Conservation (phyloP, 1,140 invertebrate genomes). For the Drosophila teissieri region DNA sequence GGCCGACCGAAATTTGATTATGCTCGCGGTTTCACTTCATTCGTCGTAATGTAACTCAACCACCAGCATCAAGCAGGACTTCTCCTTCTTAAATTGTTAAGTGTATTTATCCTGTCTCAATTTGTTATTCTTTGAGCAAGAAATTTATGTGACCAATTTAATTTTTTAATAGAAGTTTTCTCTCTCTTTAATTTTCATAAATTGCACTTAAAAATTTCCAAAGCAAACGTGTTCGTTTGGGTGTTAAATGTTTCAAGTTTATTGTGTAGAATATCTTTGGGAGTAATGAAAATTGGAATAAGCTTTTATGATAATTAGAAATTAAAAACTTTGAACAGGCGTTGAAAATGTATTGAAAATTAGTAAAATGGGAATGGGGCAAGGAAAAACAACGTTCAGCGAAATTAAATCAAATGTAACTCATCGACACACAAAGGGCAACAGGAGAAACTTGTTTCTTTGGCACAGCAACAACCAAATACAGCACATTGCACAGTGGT, state of each 20-base stretch:
- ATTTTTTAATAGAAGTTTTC: slow-evolving; percentile 72
- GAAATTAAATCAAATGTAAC: slow-evolving; percentile 81
- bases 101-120: no score
- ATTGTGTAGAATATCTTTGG: slow-evolving; percentile 10
- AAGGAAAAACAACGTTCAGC: slow-evolving; percentile 18
- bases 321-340: slow-evolving; percentile 49
- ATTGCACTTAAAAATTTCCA: slow-evolving; percentile 71
- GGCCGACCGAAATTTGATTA: slow-evolving; percentile 71
- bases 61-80: background rate
- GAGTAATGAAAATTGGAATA: slow-evolving; percentile 77
- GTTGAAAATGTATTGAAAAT: slow-evolving; percentile 78
- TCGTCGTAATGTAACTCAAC: slow-evolving; percentile 33
- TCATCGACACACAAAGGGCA: slow-evolving; percentile 61
- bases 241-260: slow-evolving; percentile 76
- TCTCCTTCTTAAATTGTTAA: no score
- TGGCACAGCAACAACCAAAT: slow-evolving; percentile 70
- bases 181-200: slow-evolving; percentile 79
- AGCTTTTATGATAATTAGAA: slow-evolving; percentile 83
- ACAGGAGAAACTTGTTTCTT: slow-evolving; percentile 72
- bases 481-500: no score
- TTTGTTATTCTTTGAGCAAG: background rate
- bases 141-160: slow-evolving; percentile 82
- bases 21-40: slow-evolving; percentile 78
- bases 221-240: slow-evolving; percentile 48
- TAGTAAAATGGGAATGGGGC: slow-evolving; percentile 18